Percentiles rank a stretch among this genome's conserved stretches.
Conservation (phyloP, 2,888 invertebrate genomes). For the Brachypalpus laphriformis region DNA sequence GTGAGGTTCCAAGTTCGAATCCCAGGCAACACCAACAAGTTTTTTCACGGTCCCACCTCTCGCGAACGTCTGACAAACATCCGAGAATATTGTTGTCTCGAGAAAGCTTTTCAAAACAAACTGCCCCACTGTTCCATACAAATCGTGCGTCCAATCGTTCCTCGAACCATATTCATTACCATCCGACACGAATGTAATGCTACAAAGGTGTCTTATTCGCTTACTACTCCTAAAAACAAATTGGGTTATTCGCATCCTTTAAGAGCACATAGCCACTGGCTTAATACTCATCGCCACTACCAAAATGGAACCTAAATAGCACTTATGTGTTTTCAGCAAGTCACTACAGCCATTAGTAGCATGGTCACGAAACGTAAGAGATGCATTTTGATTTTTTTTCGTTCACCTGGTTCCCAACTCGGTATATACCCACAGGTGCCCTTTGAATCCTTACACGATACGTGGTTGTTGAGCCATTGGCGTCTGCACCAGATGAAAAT, state of each 20-base stretch:
- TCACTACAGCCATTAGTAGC: slow-evolving; percentile 21
- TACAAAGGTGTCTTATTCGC: not conserved
- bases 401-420: not conserved
- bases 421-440: slow-evolving; percentile 31
- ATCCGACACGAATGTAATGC: not conserved
- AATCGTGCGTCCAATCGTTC: no score
- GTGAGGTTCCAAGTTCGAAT: no score
- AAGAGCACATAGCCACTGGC: not conserved
- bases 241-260: not conserved
- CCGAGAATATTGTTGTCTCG: no score
- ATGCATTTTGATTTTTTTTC: slow-evolving; percentile 23
- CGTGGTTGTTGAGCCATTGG: slow-evolving; percentile 9
- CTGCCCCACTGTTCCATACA: no score
- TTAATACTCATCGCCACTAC: not conserved
- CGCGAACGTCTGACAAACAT: no score
- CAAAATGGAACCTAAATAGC: not conserved
- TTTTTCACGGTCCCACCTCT: no score
- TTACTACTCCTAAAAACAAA: not conserved
- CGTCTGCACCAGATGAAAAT: slow-evolving; percentile 48
- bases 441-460: slow-evolving; percentile 12
- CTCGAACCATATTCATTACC: not conserved
- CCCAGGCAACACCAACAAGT: no score
- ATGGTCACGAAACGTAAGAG: slow-evolving; percentile 33
- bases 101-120: no score
- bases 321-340: slow-evolving; percentile 9